phyloP scores from a whole-genome alignment of 2,113 vertebrate genomes.

The Proterorhinus semilunaris region DNA sequence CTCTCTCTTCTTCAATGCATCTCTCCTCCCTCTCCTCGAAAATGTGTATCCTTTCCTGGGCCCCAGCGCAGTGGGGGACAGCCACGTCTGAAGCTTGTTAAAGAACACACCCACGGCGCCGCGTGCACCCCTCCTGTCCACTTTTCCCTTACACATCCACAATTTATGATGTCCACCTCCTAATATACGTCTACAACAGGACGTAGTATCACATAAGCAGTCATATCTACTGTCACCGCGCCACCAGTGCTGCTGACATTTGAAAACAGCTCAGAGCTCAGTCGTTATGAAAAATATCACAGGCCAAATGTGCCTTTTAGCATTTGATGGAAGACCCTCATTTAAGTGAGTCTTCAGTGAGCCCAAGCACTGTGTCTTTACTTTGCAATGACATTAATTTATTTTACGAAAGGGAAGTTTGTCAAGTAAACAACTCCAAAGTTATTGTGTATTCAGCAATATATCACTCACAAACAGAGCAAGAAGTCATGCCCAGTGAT shows the following conservation, averaged over 20 bases:
- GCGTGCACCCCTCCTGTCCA: conserved; percentile 59
- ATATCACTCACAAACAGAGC: background rate
- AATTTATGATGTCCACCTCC: conserved; percentile 77
- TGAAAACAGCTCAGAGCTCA: conserved; percentile 8
- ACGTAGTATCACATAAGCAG: conserved; percentile 44
- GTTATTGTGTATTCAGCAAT: too few relatives aligned
- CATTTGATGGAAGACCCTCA: background rate
- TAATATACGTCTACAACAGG: conserved; percentile 61
- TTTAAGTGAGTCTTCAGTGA: background rate
- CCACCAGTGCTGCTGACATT: conserved; percentile 20
- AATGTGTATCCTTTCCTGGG: conserved; percentile 45
- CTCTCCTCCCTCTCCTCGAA: conserved; percentile 43
- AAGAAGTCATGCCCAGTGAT: background rate
- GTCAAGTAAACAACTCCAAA: background rate
- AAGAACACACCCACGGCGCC: conserved; percentile 80
- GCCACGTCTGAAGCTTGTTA: conserved; percentile 82
- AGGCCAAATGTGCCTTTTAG: conserved; percentile 5
- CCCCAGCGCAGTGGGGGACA: conserved; percentile 59
- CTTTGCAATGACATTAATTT: conserved; percentile 1
- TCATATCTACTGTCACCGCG: background rate
- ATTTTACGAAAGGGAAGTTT: conserved; percentile 4
- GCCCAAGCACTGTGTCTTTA: background rate
- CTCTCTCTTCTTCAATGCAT: conserved; percentile 14
- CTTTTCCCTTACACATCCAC: conserved; percentile 83
- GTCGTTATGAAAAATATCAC: conserved; percentile 14